phyloP scores from a whole-genome alignment of 1,140 invertebrate species.

The Drosophila sp. region DNA sequence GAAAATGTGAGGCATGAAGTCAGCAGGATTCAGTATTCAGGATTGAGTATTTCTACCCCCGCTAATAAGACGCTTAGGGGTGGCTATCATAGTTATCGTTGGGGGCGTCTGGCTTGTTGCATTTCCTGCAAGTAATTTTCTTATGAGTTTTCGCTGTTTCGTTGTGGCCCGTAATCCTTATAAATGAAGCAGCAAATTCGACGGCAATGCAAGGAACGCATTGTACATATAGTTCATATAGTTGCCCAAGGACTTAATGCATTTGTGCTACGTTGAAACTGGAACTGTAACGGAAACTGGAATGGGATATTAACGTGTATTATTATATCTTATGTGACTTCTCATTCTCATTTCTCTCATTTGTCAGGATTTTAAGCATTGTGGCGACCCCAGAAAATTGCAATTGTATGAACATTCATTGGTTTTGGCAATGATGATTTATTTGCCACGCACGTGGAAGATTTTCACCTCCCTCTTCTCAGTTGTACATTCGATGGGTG shows the following conservation, averaged over 20 bases:
- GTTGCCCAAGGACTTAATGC: constrained; percentile 65
- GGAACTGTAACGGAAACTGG: neutral
- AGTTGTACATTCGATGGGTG: constrained; percentile 51
- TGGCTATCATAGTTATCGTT: constrained; percentile 20
- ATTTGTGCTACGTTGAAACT: constrained; percentile 35
- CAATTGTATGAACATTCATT: constrained; percentile 64
- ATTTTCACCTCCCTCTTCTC: constrained; percentile 10
- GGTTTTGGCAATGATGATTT: constrained; percentile 74
- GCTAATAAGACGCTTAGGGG: constrained; percentile 36
- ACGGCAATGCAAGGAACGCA: constrained; percentile 63
- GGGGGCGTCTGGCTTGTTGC: constrained; percentile 59
- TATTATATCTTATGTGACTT: constrained; percentile 64
- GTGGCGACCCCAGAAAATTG: constrained; percentile 53
- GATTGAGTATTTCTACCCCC: constrained; percentile 34
- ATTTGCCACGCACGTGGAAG: constrained; percentile 65
- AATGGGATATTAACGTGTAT: constrained; percentile 65
- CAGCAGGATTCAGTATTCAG: constrained; percentile 29
- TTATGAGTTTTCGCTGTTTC: constrained; percentile 72
- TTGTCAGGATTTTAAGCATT: constrained; percentile 74
- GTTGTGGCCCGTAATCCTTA: constrained; percentile 63
- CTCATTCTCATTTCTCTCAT: constrained; percentile 61
- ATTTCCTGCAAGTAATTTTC: constrained; percentile 80
- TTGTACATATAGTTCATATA: constrained; percentile 50
- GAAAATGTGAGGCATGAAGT: constrained; percentile 42
- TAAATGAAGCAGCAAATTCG: constrained; percentile 82